Base-by-base conservation (phyloP, 30 jellyfish, hydroid and myxozoan genomes). In the Chironex yamaguchii region DNA sequence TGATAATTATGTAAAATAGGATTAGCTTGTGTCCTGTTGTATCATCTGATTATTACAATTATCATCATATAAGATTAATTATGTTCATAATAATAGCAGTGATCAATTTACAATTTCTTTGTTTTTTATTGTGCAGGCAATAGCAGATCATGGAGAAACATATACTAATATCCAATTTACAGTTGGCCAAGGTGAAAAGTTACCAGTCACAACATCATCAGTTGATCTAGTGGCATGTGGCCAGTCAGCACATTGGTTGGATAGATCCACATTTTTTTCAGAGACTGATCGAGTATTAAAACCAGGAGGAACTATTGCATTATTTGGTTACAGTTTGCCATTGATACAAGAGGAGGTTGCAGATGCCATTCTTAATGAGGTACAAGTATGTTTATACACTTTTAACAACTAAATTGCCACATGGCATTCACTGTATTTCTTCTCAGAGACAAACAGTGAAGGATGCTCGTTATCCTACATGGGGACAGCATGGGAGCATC, bases 181-280 rank as follows among this genome's bases (percentile, higher is more conserved):
- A 2, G 50, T 23, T 9, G 36, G 83, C 4, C 28, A 14, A 4
- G 90, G 58, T 11, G 90, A 78, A 24, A 29, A 23, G 2, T 20
- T 78, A 1, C 90, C 90, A 1, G 34, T 78, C 21, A 30, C 27
- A 12, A 54, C 24, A 9, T 22, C 2, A 33, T n/a, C 68, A 13
- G 90, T 78, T 17, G 71, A 67, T 52, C 29, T 78, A 3, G 67
- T 78, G 13, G 30, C 83, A 14, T 78, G 90, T 78, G 90, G 66
- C 13, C 67, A 78, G 34, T 78, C 90, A 62, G 53, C 58, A 4
- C 90, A 78, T 62, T 78, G 90, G 90, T 62, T 78, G 6, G 81
- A 78, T 29, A 62, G 34, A 27, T 67, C 30, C 0, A 62, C 53
- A 34, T 78, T 78, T 50, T 78, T 2, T 81, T 52, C 33, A 33